These are phyloP conservation scores for Oryzaephilus surinamensis DNA, from an alignment of 1,140 invertebrate species.

Conservation along the genomic window DNA sequence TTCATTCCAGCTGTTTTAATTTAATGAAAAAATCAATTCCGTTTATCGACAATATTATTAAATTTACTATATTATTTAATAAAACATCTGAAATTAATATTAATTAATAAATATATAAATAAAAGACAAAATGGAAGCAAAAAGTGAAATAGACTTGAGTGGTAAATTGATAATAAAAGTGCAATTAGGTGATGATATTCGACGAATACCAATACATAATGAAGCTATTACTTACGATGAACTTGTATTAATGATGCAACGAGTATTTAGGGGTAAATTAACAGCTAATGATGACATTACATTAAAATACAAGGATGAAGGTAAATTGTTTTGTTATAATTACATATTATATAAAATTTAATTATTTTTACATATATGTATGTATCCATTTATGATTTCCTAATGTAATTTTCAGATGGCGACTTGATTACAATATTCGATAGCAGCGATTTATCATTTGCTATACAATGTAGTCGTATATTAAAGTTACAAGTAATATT, in stretches of 20 bases:
- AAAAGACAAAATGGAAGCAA: constrained; percentile 30
- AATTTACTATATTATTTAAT: no score
- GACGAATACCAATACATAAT: constrained; percentile 64
- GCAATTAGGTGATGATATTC: constrained; percentile 59
- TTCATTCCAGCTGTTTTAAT: no score
- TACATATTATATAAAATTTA: no score
- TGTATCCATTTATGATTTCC: no score
- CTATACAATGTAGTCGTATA: constrained; percentile 59
- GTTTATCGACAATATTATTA: no score
- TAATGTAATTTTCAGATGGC: constrained; percentile 47
- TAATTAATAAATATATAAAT: no score
- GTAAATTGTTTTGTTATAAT: constrained; percentile 31
- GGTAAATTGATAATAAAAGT: constrained; percentile 45
- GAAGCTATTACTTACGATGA: constrained; percentile 71
- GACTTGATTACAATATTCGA: constrained; percentile 68
- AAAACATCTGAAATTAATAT: no score
- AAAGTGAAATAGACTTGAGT: constrained; percentile 33
- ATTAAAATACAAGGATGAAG: constrained; percentile 69
- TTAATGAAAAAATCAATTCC: no score
- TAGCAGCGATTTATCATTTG: constrained; percentile 61
- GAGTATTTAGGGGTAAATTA: constrained; percentile 58
- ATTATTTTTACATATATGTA: no score
- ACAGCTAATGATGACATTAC: constrained; percentile 56
- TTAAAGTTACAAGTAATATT: constrained; percentile 55
- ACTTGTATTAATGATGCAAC: constrained; percentile 66